Evolutionary conservation across 2,797 vertebrate genomes (phyloP).

Genomic region (Lindbergichthys nudifrons): DNA sequence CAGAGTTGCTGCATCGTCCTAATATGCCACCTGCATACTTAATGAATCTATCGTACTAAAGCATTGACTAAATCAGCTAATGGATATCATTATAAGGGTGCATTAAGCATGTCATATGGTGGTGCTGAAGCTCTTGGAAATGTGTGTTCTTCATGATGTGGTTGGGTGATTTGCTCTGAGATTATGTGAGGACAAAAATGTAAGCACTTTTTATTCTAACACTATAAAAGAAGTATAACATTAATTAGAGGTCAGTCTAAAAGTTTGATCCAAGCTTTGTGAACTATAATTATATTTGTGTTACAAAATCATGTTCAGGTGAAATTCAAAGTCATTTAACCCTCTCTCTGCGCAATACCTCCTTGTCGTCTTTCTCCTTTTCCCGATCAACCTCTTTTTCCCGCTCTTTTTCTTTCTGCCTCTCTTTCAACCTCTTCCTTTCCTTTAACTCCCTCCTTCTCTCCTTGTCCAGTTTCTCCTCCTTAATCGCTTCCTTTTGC

Average conservation of each 20-base stretch:
- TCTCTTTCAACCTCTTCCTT: constrained; percentile 71
- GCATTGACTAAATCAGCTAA: background rate
- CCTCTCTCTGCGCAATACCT: constrained; percentile 75
- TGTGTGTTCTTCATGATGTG: background rate
- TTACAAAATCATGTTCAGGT: constrained; percentile 24
- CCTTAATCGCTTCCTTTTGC: constrained; percentile 77
- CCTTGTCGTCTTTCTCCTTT: constrained; percentile 74
- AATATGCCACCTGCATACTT: constrained; percentile 10
- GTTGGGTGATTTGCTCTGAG: background rate
- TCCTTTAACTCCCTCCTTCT: constrained; percentile 73
- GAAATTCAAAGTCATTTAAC: constrained; percentile 69
- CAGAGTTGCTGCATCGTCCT: constrained; percentile 17
- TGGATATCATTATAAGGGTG: background rate
- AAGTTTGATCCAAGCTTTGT: constrained; percentile 19
- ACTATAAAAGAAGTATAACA: constrained; percentile 9
- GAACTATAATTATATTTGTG: background rate
- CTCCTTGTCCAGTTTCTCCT: constrained; percentile 78
- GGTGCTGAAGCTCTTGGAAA: constrained; percentile 4
- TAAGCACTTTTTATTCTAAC: background rate
- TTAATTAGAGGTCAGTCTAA: constrained; percentile 19
- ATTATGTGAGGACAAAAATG: constrained; percentile 1
- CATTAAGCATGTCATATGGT: constrained; percentile 3
- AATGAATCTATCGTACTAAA: constrained; percentile 8
- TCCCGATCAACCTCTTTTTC: constrained; percentile 64
- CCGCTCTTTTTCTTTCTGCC: constrained; percentile 61